phyloP scores from a whole-genome alignment of 2,888 invertebrate species.

The Ellobium chinense region DNA sequence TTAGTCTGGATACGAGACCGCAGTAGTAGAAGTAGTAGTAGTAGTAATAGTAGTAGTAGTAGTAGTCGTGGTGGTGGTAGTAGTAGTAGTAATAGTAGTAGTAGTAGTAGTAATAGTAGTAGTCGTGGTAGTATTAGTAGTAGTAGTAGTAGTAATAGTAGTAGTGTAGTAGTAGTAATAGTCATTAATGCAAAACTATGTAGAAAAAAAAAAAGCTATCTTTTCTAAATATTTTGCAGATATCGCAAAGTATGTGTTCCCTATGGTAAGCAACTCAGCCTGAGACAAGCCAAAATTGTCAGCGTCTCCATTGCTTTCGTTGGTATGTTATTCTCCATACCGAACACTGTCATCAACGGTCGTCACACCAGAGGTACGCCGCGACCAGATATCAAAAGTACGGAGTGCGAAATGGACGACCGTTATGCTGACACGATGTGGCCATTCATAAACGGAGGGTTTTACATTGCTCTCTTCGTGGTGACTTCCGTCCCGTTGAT shows the following conservation, averaged over 20 bases:
- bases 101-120: no score
- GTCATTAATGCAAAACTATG: no score
- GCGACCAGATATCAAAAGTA: not conserved
- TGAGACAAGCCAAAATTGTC: conserved; percentile 8
- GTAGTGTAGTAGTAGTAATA: no score
- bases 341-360: conserved; percentile 25
- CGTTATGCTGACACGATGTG: conserved; percentile 12
- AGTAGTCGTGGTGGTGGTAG: no score
- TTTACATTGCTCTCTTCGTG: conserved; percentile 11
- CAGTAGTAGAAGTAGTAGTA: no score
- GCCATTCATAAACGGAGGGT: conserved; percentile 24
- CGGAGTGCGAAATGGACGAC: conserved; percentile 25
- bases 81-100: no score
- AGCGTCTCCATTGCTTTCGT: not conserved
- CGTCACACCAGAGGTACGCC: conserved; percentile 7
- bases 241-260: conserved; percentile 23
- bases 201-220: no score
- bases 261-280: not conserved
- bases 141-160: no score
- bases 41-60: no score
- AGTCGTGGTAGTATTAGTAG: no score
- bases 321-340: not conserved
- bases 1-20: no score
- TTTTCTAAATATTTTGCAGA: no score
- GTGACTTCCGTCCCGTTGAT: not conserved